Evolutionary conservation across 2,888 invertebrate genomes (phyloP).

Genomic region (Melanostoma mellinum): DNA sequence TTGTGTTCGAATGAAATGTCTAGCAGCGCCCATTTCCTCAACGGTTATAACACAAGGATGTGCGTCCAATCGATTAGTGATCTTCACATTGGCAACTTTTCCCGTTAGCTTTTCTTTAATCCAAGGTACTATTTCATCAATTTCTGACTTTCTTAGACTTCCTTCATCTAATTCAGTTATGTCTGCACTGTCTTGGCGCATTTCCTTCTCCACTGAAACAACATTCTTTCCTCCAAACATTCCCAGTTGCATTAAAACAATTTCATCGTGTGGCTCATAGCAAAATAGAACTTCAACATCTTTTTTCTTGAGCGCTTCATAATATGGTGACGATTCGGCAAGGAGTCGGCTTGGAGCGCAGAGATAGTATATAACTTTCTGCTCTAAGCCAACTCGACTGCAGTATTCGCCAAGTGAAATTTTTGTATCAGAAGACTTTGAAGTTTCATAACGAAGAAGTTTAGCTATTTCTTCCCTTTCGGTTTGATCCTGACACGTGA

Average conservation of each 20-base stretch:
- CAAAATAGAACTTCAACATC: conserved; percentile 96
- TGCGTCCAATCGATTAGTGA: conserved; percentile 91
- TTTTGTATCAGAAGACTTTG: conserved; percentile 87
- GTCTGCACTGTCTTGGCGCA: conserved; percentile 87
- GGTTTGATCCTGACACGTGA: conserved; percentile 89
- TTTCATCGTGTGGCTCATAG: conserved; percentile 98
- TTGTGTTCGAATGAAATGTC: conserved; percentile 96
- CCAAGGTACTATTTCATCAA: conserved; percentile 91
- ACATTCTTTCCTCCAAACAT: conserved; percentile 88
- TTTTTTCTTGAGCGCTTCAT: conserved; percentile 93
- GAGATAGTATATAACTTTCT: conserved; percentile 94
- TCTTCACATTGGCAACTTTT: conserved; percentile 91
- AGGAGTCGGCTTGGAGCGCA: conserved; percentile 96
- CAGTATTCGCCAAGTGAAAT: conserved; percentile 92
- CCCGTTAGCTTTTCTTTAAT: conserved; percentile 89
- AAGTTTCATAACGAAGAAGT: conserved; percentile 95
- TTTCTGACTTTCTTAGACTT: conserved; percentile 88
- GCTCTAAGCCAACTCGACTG: conserved; percentile 87
- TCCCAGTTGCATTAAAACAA: conserved; percentile 94
- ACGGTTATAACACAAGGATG: conserved; percentile 98
- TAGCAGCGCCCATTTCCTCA: conserved; percentile 97
- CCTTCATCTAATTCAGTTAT: conserved; percentile 85
- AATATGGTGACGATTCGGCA: conserved; percentile 97
- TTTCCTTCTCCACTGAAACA: conserved; percentile 96
- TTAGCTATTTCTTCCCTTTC: conserved; percentile 96